Evolutionary conservation across 2,113 vertebrate species (phyloP), one percentile per base, ranked within the genome.

Genomic region (Chionodraco myersi): DNA sequence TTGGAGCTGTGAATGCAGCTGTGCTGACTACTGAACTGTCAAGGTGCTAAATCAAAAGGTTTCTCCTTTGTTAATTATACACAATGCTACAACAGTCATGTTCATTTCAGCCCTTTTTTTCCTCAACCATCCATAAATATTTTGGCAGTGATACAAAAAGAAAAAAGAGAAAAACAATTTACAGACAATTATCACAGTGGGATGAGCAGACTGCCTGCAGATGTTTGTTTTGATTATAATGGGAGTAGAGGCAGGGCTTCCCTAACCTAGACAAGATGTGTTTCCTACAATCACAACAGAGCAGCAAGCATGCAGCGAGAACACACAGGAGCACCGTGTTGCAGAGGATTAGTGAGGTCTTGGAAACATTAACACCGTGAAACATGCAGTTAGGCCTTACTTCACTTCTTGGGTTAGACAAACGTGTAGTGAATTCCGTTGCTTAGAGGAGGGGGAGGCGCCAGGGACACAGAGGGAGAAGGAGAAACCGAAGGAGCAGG

Each of bases 401-500:
- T 97, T 96, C 96, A 93, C 93, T 80, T 87, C 84, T 93, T 68
- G 91, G 84, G 94, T 95, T 97, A 99, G 95, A 99, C 98, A 99
- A 99, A 99, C 90, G 97, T 99, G 97, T 99, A 99, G 97, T 99
- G 97, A 95, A 99, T 96, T 96, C 98, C 98, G 95, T 97, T 99
- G 97, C 96, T 97, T 95, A 97, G 94, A 76, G 96, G 96, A 93
- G 96, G 94, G 62, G 92, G 87, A 84, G 91, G 89, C 4, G 87
- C 86, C 87, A 88, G 84, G 76, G 93, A 89, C 47, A 90, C 83
- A 83, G 96, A 91, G 90, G 95, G 88, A 91, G 94, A 95, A 89
- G 93, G 93, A 88, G 96, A 95, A 91, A 94, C 91, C 92, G 93
- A 90, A 92, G 67, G 96, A 92, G 92, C 95, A 92, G 93, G 92